A percentile compares a stretch with the other conserved stretches of the same genome.
Evolutionary conservation across 1,140 invertebrate genomes (phyloP).

Genomic region (Pogonognathellus flavescens): DNA sequence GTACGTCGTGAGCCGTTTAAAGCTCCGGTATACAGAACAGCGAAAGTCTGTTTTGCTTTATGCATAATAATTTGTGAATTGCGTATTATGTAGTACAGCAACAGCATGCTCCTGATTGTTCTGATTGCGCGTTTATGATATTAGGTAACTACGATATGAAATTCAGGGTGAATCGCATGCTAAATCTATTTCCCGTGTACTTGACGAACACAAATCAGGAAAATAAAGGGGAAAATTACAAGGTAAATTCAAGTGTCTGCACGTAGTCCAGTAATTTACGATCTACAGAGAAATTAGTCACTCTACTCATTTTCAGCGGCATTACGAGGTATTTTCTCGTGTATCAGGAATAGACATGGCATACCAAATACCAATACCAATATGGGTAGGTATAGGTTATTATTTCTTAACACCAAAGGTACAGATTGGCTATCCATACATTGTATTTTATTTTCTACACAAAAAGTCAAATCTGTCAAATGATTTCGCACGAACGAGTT

Average conservation of each 20-base stretch:
- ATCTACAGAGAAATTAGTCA: conserved; percentile 40
- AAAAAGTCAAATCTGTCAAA: conserved; percentile 40
- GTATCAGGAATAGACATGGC: not conserved
- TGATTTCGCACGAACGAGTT: conserved; percentile 45
- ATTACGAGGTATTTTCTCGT: not conserved
- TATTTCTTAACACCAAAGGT: not conserved
- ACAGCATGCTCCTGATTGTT: not conserved
- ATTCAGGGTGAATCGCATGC: conserved; percentile 26
- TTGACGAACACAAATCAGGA: not conserved
- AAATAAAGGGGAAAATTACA: conserved; percentile 42
- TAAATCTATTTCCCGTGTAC: conserved; percentile 45
- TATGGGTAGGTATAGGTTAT: no score
- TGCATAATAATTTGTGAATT: no score
- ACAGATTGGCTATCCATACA: conserved; percentile 4
- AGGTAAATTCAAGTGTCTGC: conserved; percentile 28
- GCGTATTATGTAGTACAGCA: no score
- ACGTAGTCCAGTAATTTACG: conserved; percentile 38
- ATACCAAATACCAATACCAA: no score
- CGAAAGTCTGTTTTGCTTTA: no score
- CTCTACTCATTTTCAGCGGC: conserved; percentile 11
- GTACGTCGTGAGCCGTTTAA: no score
- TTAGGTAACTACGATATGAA: not conserved
- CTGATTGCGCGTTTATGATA: not conserved
- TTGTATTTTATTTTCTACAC: conserved; percentile 25
- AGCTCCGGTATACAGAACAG: no score